Evolutionary conservation across 2,888 invertebrate species (phyloP), one percentile per base, ranked within the genome.

Genomic region (Cylloceria caligata): DNA sequence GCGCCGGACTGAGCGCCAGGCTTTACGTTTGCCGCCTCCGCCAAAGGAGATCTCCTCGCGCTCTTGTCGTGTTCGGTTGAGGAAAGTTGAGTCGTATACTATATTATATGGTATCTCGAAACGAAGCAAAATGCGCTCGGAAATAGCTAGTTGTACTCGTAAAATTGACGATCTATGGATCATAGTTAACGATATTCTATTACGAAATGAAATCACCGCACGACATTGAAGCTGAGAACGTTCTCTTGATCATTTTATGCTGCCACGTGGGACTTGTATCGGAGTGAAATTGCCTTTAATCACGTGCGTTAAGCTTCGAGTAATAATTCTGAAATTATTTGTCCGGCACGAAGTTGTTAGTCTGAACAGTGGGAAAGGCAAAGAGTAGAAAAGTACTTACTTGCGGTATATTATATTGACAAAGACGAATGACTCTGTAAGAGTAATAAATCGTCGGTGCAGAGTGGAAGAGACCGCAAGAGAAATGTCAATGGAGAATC

Each of bases 1-100:
- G 67, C 80, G 11, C 47, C 47, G 67, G 68, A 74, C 42, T 75
- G 79, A 83, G 74, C 80, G 68, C 81, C 4, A 74, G 69, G 74
- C 83, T 84, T 85, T 82, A 84, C 85, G 67, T 83, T 80, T 83
- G 86, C 88, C 86, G 88, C 72, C 74, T 81, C 71, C 76, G 73
- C 73, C 83, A 84, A 81, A 84, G 79, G 81, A 71, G 27, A 69
- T 73, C 75, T 71, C 62, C 71, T 81, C 69, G 57, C 74, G 73
- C 62, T 64, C 78, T 82, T 71, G 76, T 82, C 80, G 73, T 77
- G 76, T 76, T 76, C 19, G 67, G 60, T 69, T 69, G 68, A 52
- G 42, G 57, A 55, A 79, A 80, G 80, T 55, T 45, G 72, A 76
- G 64, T 68, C 76, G 45, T 65, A 69, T 65, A 76, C 62, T 69